Evolutionary conservation across 2,888 invertebrate genomes (phyloP).

Genomic region (Lycocerus yunnanus): DNA sequence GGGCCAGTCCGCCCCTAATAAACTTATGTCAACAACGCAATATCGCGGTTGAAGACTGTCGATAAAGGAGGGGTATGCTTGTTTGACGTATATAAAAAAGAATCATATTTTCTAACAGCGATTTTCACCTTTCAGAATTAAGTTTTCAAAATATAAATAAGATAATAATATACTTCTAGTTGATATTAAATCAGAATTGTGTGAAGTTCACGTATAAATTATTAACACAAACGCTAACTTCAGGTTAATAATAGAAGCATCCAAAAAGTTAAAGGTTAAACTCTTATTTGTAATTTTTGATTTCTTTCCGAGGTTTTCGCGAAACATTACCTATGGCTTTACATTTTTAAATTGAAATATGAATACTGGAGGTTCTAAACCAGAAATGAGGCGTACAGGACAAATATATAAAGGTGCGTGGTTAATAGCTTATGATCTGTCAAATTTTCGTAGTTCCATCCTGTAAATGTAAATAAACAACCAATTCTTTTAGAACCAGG

Average conservation of each 20-base stretch:
- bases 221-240: neutral
- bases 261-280: neutral
- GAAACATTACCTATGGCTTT: neutral
- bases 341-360: constrained; percentile 12
- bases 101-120: too few species aligned
- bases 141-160: too few species aligned
- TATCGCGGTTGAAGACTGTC: too few species aligned
- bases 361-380: constrained; percentile 37
- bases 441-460: neutral
- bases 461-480: neutral
- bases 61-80: too few species aligned
- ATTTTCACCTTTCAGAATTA: too few species aligned
- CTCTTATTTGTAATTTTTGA: neutral
- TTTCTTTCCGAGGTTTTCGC: neutral
- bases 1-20: too few species aligned
- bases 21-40: too few species aligned
- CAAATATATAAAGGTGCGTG: constrained; percentile 62
- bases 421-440: constrained; percentile 9
- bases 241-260: neutral
- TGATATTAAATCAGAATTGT: neutral
- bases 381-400: constrained; percentile 63
- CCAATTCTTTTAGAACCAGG: constrained; percentile 52
- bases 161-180: neutral
- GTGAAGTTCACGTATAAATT: neutral
- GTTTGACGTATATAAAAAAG: too few species aligned